phyloP scores from a whole-genome alignment of 2,888 invertebrate genomes.

The Dynastes grantii region DNA sequence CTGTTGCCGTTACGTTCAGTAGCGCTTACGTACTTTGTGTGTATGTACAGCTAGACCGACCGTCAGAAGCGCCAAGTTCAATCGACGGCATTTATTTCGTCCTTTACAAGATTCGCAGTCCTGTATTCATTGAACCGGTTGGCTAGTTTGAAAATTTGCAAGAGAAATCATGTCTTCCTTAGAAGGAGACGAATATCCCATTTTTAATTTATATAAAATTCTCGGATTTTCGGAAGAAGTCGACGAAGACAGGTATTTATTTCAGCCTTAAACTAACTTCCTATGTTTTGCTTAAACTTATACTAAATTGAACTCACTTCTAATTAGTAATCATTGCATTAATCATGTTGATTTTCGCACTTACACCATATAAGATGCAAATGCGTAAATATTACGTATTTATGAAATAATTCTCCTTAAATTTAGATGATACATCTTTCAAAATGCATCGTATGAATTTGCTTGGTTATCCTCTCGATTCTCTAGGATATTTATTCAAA shows the following conservation, averaged over 20 bases:
- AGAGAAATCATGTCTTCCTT: constrained; percentile 53
- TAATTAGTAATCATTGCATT: too few relatives aligned
- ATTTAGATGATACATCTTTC: too few relatives aligned
- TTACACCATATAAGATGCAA: too few relatives aligned
- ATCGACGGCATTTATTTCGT: neutral
- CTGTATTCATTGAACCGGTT: neutral
- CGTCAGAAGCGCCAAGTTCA: constrained; percentile 14
- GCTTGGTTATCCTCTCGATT: too few relatives aligned
- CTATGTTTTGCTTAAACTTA: too few relatives aligned
- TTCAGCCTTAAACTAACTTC: neutral
- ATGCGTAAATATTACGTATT: too few relatives aligned
- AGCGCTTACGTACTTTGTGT: constrained; percentile 22
- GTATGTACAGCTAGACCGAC: constrained; percentile 1
- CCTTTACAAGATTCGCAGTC: constrained; percentile 1
- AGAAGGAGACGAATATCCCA: constrained; percentile 60
- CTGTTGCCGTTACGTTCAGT: constrained; percentile 31
- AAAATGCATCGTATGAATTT: too few relatives aligned
- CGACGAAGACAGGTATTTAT: constrained; percentile 65
- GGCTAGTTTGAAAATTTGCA: neutral
- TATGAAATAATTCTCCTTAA: too few relatives aligned
- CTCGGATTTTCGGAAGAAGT: constrained; percentile 61
- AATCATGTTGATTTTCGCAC: too few relatives aligned
- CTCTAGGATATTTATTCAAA: too few relatives aligned
- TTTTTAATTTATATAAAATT: constrained; percentile 63
- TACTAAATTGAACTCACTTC: too few relatives aligned